Evolutionary conservation across 2,113 vertebrate species (phyloP).

Genomic region (Motacilla tschutschensis): DNA sequence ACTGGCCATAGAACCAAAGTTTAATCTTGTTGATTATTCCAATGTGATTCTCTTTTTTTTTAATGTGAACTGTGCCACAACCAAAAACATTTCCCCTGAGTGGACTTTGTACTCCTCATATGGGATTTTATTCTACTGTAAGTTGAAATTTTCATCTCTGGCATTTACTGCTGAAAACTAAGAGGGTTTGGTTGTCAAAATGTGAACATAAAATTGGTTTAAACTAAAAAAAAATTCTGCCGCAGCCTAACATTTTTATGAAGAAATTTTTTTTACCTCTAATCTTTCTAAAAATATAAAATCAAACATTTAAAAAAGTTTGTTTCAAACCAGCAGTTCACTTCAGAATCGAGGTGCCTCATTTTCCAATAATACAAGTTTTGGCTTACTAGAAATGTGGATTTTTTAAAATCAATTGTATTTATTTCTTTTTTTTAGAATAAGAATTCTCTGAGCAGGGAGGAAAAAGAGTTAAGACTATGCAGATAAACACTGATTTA

Average conservation of each 20-base stretch:
- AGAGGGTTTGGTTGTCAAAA: background rate
- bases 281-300: background rate
- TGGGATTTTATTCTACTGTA: background rate
- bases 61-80: background rate
- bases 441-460: background rate
- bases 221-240: background rate
- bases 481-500: background rate
- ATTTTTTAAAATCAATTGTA: background rate
- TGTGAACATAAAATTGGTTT: background rate
- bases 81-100: background rate
- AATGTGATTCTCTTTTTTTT: background rate
- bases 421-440: background rate
- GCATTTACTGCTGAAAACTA: background rate
- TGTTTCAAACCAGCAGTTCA: background rate
- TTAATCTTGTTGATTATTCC: background rate
- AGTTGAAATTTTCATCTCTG: background rate
- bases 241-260: background rate
- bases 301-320: accelerated
- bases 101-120: background rate
- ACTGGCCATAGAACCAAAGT: background rate
- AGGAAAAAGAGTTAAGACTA: background rate
- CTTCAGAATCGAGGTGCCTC: background rate
- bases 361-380: background rate
- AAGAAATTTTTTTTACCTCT: background rate
- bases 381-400: background rate